Base-by-base conservation (phyloP, 2,797 vertebrate genomes). In the Clarias platycephalus region DNA sequence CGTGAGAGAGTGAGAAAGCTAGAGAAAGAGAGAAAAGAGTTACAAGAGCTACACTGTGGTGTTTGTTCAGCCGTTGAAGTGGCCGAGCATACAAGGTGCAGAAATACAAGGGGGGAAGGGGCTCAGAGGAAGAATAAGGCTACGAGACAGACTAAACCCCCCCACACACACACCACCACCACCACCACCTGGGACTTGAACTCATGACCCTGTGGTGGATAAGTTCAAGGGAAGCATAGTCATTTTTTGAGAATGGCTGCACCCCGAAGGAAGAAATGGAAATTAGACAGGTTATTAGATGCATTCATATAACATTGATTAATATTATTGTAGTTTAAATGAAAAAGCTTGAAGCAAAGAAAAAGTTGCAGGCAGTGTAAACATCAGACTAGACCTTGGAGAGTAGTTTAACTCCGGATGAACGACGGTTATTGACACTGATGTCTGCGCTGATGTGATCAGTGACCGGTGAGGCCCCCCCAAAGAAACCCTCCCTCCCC, bases 161-260 rank as follows among this genome's bases (percentile, higher is more conserved):
- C 40, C 40, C 40, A 44, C 40, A 44, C 40, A 44, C 40, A 44
- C 92, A 5, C 91, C 84, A 84, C 92, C 92, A 90, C 91, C 92
- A 93, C 88, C 78, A 90, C 91, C 92, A 93, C 88, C 78, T 88
- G 93, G 93, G 94, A 95, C 93, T 94, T 95, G 94, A 95, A 95
- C 94, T 93, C 89, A 57, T 94, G 94, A 95, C 94, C 94, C 88
- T 86, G 72, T 77, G 89, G 92, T 94, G 93, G 93, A 93, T 91
- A 92, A 92, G 94, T 95, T 94, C 93, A 94, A 89, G 91, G 89
- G 85, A 93, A 90, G 90, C 90, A 90, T 87, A 86, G 78, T 85
- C 90, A 87, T 92, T 92, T 91, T 53, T 88, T 74, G 70, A 63
- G 66, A 44, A 82, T 34, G 44, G 49, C 58, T 75, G 49, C 44